These are phyloP conservation scores for Linyphia triangularis DNA, from an alignment of 2,888 invertebrate species.

Conservation along the genomic window DNA sequence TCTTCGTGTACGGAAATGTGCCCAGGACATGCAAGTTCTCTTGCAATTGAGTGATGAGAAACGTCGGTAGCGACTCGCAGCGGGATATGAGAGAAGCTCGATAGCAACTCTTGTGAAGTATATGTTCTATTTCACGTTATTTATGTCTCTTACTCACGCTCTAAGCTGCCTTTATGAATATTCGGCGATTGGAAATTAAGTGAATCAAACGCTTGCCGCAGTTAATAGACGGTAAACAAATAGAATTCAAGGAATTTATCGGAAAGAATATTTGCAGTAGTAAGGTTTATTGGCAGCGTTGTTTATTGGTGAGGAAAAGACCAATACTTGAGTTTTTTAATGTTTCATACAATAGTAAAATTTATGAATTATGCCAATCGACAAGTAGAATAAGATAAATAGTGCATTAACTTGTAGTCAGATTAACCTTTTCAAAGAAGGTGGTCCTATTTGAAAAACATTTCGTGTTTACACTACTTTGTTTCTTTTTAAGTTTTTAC, in stretches of 20 bases:
- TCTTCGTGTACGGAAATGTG: conserved; percentile 60
- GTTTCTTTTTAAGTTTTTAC: too few relatives aligned
- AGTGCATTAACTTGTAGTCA: too few relatives aligned
- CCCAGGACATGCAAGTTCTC: conserved; percentile 59
- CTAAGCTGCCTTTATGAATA: conserved; percentile 1
- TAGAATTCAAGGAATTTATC: conserved; percentile 30
- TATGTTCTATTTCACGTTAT: conserved; percentile 28
- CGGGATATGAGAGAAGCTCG: conserved; percentile 54
- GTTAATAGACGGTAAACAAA: conserved; percentile 47
- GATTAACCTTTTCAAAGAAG: too few relatives aligned
- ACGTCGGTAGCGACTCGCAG: conserved; percentile 29
- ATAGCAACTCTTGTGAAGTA: conserved; percentile 19
- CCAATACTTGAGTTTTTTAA: neutral
- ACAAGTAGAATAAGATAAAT: too few relatives aligned
- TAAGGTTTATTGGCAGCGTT: conserved; percentile 25
- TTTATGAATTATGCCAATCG: too few relatives aligned
- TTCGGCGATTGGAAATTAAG: conserved; percentile 51
- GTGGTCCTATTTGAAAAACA: too few relatives aligned
- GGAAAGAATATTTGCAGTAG: conserved; percentile 40
- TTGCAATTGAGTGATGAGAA: conserved; percentile 36
- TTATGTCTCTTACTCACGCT: conserved; percentile 61
- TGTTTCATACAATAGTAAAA: too few relatives aligned
- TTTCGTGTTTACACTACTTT: too few relatives aligned
- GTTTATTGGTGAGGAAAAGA: conserved; percentile 12
- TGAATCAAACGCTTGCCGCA: conserved; percentile 37